Base-by-base conservation (phyloP, 2,888 invertebrate species). In the Drosophila flavopinicola region DNA sequence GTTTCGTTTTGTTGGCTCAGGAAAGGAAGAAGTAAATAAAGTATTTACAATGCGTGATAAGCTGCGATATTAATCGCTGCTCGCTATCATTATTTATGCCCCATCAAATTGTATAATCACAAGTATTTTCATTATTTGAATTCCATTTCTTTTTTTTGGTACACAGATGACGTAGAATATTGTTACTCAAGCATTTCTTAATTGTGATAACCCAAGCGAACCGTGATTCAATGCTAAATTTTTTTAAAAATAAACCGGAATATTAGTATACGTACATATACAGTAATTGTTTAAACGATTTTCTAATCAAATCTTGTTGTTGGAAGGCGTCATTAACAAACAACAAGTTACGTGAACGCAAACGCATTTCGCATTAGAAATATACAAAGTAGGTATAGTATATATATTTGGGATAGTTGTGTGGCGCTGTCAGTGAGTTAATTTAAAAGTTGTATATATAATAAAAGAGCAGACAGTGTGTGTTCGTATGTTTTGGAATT, bases 201-300 rank as follows among this genome's bases (percentile, higher is more conserved):
- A 35, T 37, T 48, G 32, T 45, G 60, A 83, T 83, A 78, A 83
- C 83, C 74, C 49, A 38, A 10, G 27, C 24, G 60, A 59, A 52
- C 60, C 54, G 60, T 74, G 70, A 83, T 58, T 74, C 64, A 71
- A 74, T 47, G 56, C 17, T 54, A 38, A 29, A 49, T 44, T 51
- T 51, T 25, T 51, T 25, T 52, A 49, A 35, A 51, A 23, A 39
- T 51, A 58, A 30, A 42, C 17, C 15, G 10, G 13, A 15, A 23
- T 30, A n/a, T 23, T 3, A 24, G 39, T 30, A 41, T 29, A 17
- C 51, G 49, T 9, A 17, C 44, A 27, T 5, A 42, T 11, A 33
- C 29, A n/a, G 17, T 47, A 65, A 63, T 66, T 70, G 58, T 44
- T 66, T 59, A 42, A 70, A 54, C 47, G 52, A 38, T 53, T 58